Evolutionary conservation across 2,888 invertebrate genomes (phyloP).

Genomic region (Sympetrum striolatum): DNA sequence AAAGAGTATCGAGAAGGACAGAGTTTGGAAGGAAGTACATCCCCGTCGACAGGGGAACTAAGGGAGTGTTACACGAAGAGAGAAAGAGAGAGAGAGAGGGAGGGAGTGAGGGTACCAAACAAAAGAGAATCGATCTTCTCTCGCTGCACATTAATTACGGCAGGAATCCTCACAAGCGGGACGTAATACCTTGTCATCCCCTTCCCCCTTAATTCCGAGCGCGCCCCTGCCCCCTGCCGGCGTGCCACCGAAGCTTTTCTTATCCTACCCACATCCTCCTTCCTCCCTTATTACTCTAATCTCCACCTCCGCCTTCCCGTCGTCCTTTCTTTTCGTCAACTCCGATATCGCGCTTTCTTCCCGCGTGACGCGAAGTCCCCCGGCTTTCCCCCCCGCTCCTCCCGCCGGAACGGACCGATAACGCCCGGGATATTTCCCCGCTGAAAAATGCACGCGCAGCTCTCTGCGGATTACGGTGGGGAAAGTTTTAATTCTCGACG

Average conservation of each 20-base stretch:
- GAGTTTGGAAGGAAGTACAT: slow-evolving; percentile 8
- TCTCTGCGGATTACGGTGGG: background rate
- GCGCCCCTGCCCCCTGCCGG: background rate
- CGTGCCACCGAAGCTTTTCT: slow-evolving; percentile 18
- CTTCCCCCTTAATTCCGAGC: background rate
- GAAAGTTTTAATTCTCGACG: background rate
- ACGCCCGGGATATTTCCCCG: background rate
- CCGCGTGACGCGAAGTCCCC: background rate
- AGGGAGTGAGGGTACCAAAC: background rate
- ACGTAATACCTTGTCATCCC: slow-evolving; percentile 45
- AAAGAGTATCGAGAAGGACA: background rate
- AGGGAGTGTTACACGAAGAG: background rate
- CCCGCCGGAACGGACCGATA: background rate
- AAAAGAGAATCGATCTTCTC: slow-evolving; percentile 45
- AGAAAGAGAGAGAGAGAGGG: too few relatives aligned
- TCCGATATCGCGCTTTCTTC: background rate
- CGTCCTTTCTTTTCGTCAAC: background rate
- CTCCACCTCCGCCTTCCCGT: slow-evolving; percentile 32
- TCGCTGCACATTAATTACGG: slow-evolving; percentile 45
- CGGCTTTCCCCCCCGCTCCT: background rate
- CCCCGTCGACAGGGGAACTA: slow-evolving; percentile 22
- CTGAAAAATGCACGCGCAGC: background rate
- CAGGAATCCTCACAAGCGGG: slow-evolving; percentile 45
- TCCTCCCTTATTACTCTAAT: slow-evolving; percentile 21
- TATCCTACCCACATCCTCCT: background rate